Evolutionary conservation across 2,888 invertebrate species (phyloP).

Genomic region (Antheraea yamamai): DNA sequence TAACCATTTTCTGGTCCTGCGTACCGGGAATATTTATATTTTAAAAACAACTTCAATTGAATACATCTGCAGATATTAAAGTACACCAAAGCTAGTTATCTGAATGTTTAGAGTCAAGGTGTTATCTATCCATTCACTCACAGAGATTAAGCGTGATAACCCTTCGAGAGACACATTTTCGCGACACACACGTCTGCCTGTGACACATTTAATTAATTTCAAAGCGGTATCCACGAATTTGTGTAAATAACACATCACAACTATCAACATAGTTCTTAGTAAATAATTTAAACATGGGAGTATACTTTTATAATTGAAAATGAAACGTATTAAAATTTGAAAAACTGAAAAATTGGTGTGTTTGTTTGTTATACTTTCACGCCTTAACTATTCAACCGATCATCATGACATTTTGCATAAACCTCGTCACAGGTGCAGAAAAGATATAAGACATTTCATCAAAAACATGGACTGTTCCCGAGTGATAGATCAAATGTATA

Average conservation of each 20-base stretch:
- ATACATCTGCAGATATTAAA: not conserved
- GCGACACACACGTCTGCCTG: slow-evolving; percentile 53
- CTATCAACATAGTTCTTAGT: slow-evolving; percentile 9
- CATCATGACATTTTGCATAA: no score
- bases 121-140: slow-evolving; percentile 36
- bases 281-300: not conserved
- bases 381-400: no score
- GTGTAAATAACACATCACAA: slow-evolving; percentile 32
- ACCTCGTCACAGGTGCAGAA: no score
- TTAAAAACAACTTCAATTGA: not conserved
- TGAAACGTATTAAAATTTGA: no score
- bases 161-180: slow-evolving; percentile 49
- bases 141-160: slow-evolving; percentile 58
- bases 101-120: slow-evolving; percentile 18
- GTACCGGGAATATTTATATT: not conserved
- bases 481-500: no score
- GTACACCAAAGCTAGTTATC: slow-evolving; percentile 6
- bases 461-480: no score
- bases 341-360: no score
- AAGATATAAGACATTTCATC: no score
- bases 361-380: no score
- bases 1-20: no score
- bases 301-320: not conserved
- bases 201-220: slow-evolving; percentile 68
- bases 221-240: slow-evolving; percentile 46